Evolutionary conservation across 2,888 invertebrate genomes (phyloP).

Genomic region (Corythucha ciliata): DNA sequence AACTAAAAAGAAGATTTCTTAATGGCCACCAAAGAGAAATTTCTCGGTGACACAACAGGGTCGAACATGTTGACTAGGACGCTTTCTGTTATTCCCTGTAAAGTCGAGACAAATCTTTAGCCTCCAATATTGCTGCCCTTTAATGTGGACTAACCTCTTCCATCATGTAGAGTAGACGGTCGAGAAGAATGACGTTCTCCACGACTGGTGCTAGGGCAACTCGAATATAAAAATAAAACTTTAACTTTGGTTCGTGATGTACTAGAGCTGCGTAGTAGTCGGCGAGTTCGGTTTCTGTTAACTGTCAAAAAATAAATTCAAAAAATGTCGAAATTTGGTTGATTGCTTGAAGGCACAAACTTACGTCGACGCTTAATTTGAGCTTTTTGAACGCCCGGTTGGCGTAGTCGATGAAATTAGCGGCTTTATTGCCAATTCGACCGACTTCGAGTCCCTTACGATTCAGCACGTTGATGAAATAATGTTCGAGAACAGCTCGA

Average conservation of each 20-base stretch:
- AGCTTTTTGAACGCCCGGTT: constrained; percentile 55
- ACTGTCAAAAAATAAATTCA: constrained; percentile 44
- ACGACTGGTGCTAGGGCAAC: constrained; percentile 67
- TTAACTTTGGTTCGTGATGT: constrained; percentile 50
- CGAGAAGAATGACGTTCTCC: constrained; percentile 72
- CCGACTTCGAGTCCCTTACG: constrained; percentile 50
- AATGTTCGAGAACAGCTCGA: constrained; percentile 63
- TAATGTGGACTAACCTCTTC: constrained; percentile 46
- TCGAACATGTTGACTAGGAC: constrained; percentile 71
- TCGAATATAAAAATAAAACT: constrained; percentile 67
- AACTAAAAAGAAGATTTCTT: constrained; percentile 1
- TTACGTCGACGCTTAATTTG: constrained; percentile 45
- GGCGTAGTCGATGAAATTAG: constrained; percentile 60
- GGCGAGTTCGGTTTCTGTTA: constrained; percentile 48
- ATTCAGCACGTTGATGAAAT: constrained; percentile 43
- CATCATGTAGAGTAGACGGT: constrained; percentile 65
- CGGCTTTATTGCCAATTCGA: constrained; percentile 51
- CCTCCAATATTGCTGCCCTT: no score
- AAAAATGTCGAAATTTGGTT: no score
- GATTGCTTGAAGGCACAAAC: not conserved
- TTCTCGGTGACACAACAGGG: constrained; percentile 72
- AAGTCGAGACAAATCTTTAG: no score
- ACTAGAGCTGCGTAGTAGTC: constrained; percentile 42
- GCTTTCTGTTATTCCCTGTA: constrained; percentile 43
- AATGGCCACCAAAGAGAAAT: constrained; percentile 59